Evolutionary conservation across 2,113 vertebrate genomes (phyloP), one percentile per base, ranked within the genome.

Genomic region (Phyllopteryx taeniolatus): DNA sequence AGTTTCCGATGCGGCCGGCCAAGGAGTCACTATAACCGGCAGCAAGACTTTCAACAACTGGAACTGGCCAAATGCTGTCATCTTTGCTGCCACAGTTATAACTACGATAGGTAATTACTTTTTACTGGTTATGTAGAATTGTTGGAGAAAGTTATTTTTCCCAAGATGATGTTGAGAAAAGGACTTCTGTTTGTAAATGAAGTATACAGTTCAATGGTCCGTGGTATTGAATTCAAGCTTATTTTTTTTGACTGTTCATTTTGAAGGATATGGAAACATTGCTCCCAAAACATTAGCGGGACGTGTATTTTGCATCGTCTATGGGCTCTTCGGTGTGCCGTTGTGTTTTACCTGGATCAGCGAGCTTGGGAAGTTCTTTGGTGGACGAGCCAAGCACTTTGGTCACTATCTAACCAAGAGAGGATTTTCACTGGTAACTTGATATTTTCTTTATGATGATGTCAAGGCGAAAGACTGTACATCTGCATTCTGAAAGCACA

Each of bases 11-110:
- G 98, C 98, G 87, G 93, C 95, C 42, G 96, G 92, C 22, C 95
- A 99, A 82, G 98, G 97, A 0, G 94, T 99, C 87, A 97, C 97
- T 57, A 98, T 98, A 74, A 97, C 95, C 0, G 96, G 95, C 72
- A 96, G 94, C 73, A 95, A 94, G 79, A 95, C 95, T 39, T 99
- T 99, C 79, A 98, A 98, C 90, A 98, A 98, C 87, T 99, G 98
- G 98, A 98, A 99, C 78, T 99, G 98, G 98, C 95, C 98, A 27
- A 99, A 99, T 0, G 98, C 97, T 0, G 96, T 99, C 78, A 99
- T 99, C 82, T 99, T 99, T 78, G 96, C 98, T 44, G 98, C 98
- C 75, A 99, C 98, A 0, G 96, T 99, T 70, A 99, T 99, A 83
- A 99, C 98, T 43, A 99, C 98, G 15, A 99, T 99, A 0, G 98